Conservation (phyloP, 2,113 vertebrate species). For the Heloderma charlesbogerti region DNA sequence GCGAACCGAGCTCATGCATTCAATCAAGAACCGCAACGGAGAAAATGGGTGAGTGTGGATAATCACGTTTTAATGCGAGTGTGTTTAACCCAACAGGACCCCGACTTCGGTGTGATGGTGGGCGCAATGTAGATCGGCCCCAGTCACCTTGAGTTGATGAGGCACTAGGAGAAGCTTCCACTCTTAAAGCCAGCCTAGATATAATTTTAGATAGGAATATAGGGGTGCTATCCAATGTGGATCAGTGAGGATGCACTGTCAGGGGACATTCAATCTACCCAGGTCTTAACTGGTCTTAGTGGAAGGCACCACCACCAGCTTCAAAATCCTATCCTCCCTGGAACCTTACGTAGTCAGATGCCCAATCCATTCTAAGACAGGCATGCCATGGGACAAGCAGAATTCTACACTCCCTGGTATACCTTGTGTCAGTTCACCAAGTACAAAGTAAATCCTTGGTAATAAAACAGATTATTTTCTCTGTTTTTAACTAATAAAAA, state of each 20-base stretch:
- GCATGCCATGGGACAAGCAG: fast-evolving
- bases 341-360: background rate
- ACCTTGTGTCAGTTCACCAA: fast-evolving
- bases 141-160: background rate
- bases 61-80: too few species aligned
- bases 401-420: background rate
- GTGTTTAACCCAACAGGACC: too few species aligned
- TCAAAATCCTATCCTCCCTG: background rate
- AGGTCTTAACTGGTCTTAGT: too few species aligned
- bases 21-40: too few species aligned
- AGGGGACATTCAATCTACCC: background rate
- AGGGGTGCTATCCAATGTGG: background rate
- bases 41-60: too few species aligned
- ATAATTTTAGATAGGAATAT: too few species aligned
- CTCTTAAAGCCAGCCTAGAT: too few species aligned
- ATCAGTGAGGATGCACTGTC: background rate
- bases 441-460: background rate
- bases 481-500: background rate
- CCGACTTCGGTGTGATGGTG: too few species aligned
- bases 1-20: too few species aligned
- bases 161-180: background rate
- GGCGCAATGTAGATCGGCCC: too few species aligned
- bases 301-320: background rate
- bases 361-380: background rate
- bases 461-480: background rate